These are phyloP conservation scores for Dysidea cf. avara DNA, from an alignment of 37 sponge, comb jelly and placozoan genomes.

Conservation along the genomic window DNA sequence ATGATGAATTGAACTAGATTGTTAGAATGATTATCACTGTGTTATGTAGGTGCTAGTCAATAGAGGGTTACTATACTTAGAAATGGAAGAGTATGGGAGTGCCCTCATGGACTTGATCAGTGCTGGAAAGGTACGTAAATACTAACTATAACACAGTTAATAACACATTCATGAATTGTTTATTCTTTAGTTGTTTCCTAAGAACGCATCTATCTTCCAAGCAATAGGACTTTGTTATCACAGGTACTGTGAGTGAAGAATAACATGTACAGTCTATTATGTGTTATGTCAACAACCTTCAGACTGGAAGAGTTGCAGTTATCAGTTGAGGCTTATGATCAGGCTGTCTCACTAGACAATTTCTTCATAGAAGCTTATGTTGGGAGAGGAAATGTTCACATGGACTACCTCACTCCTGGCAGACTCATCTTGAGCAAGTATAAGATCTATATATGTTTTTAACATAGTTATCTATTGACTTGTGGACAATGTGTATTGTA, in stretches of 20 bases:
- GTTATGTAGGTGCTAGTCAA: conserved; percentile 80
- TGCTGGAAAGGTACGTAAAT: conserved; percentile 30
- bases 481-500: too few relatives aligned
- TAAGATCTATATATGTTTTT: too few relatives aligned
- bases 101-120: conserved; percentile 76
- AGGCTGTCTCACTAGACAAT: conserved; percentile 54
- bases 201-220: conserved; percentile 73
- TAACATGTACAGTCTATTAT: too few relatives aligned
- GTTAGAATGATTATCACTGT: too few relatives aligned
- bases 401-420: conserved; percentile 70
- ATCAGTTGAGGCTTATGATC: conserved; percentile 59
- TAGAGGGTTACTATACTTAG: conserved; percentile 83
- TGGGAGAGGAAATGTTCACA: conserved; percentile 86
- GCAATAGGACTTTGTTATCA: conserved; percentile 91
- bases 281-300: too few relatives aligned
- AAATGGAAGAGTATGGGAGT: conserved; percentile 64
- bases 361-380: conserved; percentile 72
- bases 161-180: too few relatives aligned
- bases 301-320: conserved; percentile 59
- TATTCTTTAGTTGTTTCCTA: conserved; percentile 28
- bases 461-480: too few relatives aligned
- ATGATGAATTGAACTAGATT: too few relatives aligned
- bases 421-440: conserved; percentile 54
- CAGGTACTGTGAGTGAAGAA: too few relatives aligned
- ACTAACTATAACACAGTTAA: too few relatives aligned